phyloP scores from a whole-genome alignment of 2,113 vertebrate genomes.

The Sinocyclocheilus anophthalmus region DNA sequence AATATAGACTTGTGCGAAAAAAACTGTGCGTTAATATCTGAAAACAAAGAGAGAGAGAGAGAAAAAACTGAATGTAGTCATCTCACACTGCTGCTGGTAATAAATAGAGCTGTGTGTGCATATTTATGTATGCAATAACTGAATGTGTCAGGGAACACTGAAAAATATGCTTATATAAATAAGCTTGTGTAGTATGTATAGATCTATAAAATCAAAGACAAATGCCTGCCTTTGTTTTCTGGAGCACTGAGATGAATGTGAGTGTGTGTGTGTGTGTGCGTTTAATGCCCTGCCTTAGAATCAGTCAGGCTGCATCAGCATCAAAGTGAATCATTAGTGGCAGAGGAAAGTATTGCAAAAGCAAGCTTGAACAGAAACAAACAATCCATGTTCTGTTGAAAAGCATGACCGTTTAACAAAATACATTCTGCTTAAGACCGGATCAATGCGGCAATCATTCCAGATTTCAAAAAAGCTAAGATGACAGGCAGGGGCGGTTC shows the following conservation, averaged over 20 bases:
- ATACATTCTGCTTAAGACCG: not conserved
- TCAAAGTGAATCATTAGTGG: conserved; percentile 62
- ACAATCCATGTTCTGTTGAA: conserved; percentile 10
- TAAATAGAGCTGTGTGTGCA: not conserved
- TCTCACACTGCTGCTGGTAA: not conserved
- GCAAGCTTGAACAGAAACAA: conserved; percentile 15
- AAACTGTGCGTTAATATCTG: not conserved
- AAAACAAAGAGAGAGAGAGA: not conserved
- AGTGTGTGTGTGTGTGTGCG: conserved; percentile 13
- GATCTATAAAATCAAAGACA: conserved; percentile 4
- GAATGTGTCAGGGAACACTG: not conserved
- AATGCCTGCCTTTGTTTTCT: conserved; percentile 17
- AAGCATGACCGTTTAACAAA: conserved; percentile 32
- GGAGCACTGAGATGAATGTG: conserved; percentile 10
- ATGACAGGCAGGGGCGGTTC: not conserved
- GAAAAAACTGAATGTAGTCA: not conserved
- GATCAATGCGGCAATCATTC: not conserved
- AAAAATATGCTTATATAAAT: not conserved
- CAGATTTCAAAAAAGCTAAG: not conserved
- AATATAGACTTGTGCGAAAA: not conserved
- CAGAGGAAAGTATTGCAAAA: conserved; percentile 36
- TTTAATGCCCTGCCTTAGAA: conserved; percentile 66
- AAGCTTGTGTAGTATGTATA: too few species aligned
- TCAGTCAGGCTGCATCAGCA: conserved; percentile 67
- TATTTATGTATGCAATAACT: not conserved